Conservation (phyloP, 2,797 vertebrate species). For the Acestrorhynchus altus region DNA sequence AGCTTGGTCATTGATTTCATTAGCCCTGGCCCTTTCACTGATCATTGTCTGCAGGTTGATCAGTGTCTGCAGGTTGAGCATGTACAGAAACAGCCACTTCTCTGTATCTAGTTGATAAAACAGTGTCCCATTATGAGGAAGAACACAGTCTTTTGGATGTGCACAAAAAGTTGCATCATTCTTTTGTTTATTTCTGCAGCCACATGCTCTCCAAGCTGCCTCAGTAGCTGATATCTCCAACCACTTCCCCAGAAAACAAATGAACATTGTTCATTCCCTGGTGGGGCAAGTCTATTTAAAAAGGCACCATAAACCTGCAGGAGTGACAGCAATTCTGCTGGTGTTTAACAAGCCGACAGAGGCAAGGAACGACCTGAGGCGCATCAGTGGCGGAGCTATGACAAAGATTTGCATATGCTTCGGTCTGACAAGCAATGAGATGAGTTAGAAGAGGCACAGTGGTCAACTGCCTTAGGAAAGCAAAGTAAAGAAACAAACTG, state of each 20-base stretch:
- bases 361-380: slow-evolving; percentile 16
- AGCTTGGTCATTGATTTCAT: too few relatives aligned
- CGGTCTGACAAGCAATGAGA: slow-evolving; percentile 21
- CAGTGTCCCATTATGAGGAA: neutral
- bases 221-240: slow-evolving; percentile 22
- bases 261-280: slow-evolving; percentile 13
- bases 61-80: too few relatives aligned
- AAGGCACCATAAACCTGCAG: slow-evolving; percentile 26
- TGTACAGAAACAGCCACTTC: neutral
- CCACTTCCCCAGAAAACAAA: slow-evolving; percentile 25
- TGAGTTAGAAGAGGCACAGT: slow-evolving; percentile 17
- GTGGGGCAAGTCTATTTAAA: slow-evolving; percentile 32
- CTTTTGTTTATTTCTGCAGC: neutral
- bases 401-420: slow-evolving; percentile 49
- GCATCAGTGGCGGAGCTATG: slow-evolving; percentile 32
- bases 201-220: slow-evolving; percentile 5
- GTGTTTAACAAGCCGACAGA: slow-evolving; percentile 32
- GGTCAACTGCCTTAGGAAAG: slow-evolving; percentile 8
- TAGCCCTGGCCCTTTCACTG: too few relatives aligned
- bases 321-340: neutral
- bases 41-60: too few relatives aligned
- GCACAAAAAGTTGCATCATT: neutral
- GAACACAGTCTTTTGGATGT: neutral
- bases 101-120: neutral
- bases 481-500: neutral